phyloP scores from a whole-genome alignment of 2,113 vertebrate species.

The Mesocricetus auratus region DNA sequence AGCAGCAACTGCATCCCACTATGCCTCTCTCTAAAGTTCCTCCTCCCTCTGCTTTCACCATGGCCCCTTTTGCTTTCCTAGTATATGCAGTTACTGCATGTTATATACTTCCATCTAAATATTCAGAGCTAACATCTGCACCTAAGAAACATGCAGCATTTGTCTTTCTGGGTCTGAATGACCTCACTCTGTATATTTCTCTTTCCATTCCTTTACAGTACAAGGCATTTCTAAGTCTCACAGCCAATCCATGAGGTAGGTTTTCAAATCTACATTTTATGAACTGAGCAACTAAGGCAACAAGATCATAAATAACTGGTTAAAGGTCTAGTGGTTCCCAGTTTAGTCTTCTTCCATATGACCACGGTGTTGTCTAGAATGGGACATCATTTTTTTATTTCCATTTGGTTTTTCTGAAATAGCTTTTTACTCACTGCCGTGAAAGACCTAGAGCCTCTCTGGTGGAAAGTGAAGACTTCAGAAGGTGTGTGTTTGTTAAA shows the following conservation, averaged over 20 bases:
- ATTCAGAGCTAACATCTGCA: background rate
- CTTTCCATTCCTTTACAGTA: background rate
- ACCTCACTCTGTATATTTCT: background rate
- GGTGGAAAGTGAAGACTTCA: background rate
- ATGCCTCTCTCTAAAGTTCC: background rate
- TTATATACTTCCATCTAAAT: background rate
- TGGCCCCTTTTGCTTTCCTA: background rate
- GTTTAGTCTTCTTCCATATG: background rate
- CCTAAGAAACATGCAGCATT: background rate
- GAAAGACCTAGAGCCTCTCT: background rate
- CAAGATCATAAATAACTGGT: background rate
- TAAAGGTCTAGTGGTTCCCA: background rate
- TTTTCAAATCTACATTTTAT: background rate
- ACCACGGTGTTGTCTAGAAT: background rate
- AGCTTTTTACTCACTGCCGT: background rate
- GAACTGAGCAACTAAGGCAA: background rate
- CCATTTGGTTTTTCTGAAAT: background rate
- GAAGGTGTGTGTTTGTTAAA: background rate
- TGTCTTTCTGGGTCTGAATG: background rate
- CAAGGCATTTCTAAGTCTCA: constrained; percentile 16
- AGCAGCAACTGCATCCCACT: background rate
- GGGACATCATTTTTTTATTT: background rate
- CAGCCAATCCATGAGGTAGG: background rate
- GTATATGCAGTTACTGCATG: too few species aligned
- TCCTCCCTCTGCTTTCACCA: background rate